phyloP scores from a whole-genome alignment of 2,113 vertebrate species.

The Pterophyllum scalare region DNA sequence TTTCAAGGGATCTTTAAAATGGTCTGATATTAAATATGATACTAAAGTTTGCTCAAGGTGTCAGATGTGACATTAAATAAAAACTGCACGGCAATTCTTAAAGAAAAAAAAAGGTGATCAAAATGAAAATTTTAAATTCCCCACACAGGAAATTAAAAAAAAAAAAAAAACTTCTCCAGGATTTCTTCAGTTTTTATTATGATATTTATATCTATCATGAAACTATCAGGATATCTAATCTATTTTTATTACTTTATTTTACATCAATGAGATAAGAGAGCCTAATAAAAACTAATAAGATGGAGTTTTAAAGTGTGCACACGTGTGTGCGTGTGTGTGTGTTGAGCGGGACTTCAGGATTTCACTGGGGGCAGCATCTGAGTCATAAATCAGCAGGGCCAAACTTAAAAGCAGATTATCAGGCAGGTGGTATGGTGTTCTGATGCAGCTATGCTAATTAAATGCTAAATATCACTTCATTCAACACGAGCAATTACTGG shows the following conservation, averaged over 20 bases:
- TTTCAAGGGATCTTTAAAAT: neutral
- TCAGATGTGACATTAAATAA: neutral
- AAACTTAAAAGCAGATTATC: conserved; percentile 4
- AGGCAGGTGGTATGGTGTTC: conserved; percentile 18
- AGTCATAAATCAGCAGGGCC: conserved; percentile 40
- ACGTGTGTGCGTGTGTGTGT: neutral
- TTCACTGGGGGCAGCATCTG: conserved; percentile 16
- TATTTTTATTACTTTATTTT: conserved; percentile 36
- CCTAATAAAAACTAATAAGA: conserved; percentile 17
- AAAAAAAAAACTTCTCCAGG: no score
- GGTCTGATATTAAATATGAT: neutral
- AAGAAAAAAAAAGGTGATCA: neutral
- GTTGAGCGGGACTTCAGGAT: neutral
- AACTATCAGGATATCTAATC: conserved; percentile 9
- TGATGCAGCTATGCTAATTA: conserved; percentile 52
- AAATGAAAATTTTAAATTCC: neutral
- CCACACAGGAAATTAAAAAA: conserved; percentile 22
- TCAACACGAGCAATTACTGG: conserved; percentile 33
- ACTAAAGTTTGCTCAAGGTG: neutral
- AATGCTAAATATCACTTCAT: conserved; percentile 51
- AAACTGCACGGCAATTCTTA: neutral
- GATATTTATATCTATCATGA: neutral
- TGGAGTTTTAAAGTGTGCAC: neutral
- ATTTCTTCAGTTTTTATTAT: neutral
- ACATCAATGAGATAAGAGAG: conserved; percentile 25